Percentiles rank a stretch among this genome's conserved stretches.
phyloP scores from a whole-genome alignment of 2,888 invertebrate species.

The Drosophila monieri region DNA sequence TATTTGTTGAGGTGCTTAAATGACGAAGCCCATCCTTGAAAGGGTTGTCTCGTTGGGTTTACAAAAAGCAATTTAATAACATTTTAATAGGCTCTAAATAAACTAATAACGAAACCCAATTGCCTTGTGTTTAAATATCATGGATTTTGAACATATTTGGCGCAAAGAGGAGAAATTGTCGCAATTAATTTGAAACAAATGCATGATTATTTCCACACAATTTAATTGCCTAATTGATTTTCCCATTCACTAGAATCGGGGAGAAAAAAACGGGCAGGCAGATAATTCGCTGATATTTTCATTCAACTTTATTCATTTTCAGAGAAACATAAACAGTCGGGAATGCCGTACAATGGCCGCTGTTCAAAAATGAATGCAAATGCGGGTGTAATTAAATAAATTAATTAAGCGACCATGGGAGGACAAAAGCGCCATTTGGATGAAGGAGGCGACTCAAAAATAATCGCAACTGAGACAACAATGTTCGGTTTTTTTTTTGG shows the following conservation, averaged over 20 bases:
- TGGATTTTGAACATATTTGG: constrained; percentile 16
- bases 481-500: constrained; percentile 8
- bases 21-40: constrained; percentile 17
- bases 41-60: constrained; percentile 20
- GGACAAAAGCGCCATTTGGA: constrained; percentile 44
- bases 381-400: constrained; percentile 78
- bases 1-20: not conserved
- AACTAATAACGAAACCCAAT: not conserved
- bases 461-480: constrained; percentile 48
- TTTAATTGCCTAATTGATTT: constrained; percentile 75
- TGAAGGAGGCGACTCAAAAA: constrained; percentile 24
- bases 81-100: constrained; percentile 23
- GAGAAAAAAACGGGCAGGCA: not conserved
- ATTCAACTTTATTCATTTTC: constrained; percentile 41
- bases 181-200: constrained; percentile 62
- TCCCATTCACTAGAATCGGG: constrained; percentile 35
- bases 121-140: constrained; percentile 17
- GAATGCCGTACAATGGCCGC: constrained; percentile 58
- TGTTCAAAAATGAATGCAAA: constrained; percentile 75
- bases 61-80: constrained; percentile 54
- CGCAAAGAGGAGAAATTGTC: constrained; percentile 26
- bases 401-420: constrained; percentile 67
- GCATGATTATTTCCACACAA: constrained; percentile 74
- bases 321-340: constrained; percentile 51
- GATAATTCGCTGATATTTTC: constrained; percentile 32